These are phyloP conservation scores for Trachelus stipa DNA, from an alignment of 2,888 invertebrate genomes.

Conservation along the genomic window DNA sequence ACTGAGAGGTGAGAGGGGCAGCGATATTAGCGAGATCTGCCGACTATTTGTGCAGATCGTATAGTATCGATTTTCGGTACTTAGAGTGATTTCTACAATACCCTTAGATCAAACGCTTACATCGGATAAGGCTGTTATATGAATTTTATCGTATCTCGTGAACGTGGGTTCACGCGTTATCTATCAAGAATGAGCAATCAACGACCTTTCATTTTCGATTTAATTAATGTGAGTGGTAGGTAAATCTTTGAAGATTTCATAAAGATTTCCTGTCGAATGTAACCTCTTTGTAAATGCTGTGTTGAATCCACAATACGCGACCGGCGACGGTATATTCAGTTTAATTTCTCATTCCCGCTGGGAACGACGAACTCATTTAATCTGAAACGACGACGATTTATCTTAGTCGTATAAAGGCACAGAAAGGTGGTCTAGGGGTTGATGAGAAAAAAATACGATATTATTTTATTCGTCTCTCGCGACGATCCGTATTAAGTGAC, in stretches of 20 bases:
- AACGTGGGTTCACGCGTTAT: neutral
- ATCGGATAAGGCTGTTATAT: neutral
- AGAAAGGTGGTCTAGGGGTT: neutral
- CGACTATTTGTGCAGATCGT: too few species aligned
- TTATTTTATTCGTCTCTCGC: neutral
- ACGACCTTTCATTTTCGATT: neutral
- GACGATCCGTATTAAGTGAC: neutral
- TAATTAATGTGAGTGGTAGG: neutral
- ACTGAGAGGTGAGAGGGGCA: too few species aligned
- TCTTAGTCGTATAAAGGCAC: neutral
- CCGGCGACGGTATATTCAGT: neutral
- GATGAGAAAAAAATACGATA: neutral
- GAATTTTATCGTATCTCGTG: neutral
- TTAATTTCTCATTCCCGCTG: neutral
- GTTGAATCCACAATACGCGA: neutral
- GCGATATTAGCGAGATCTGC: too few species aligned
- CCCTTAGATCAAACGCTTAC: too few species aligned
- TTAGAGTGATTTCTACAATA: too few species aligned
- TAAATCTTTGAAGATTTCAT: neutral
- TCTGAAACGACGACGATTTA: neutral
- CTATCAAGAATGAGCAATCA: neutral
- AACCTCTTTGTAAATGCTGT: neutral
- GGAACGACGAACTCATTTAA: neutral
- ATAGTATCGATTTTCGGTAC: too few species aligned
- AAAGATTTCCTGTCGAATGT: neutral